These are phyloP conservation scores for Lepidochrysops patricia DNA, from an alignment of 2,888 invertebrate species.

Conservation along the genomic window DNA sequence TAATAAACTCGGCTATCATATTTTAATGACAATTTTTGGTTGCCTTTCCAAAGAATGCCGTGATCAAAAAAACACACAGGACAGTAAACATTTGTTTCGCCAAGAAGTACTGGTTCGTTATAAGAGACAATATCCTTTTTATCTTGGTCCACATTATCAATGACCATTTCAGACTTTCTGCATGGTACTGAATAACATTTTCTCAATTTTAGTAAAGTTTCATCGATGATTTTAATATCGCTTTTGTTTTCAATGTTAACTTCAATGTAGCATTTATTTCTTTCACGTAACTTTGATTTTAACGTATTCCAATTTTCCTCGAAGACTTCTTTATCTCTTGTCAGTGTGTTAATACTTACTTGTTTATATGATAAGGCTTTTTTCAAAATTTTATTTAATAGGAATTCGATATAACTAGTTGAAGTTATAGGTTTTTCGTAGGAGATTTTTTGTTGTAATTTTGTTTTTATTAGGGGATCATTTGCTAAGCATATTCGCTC, in stretches of 20 bases:
- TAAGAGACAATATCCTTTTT: conserved; percentile 41
- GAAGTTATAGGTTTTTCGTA: conserved; percentile 18
- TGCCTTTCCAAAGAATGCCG: conserved; percentile 76
- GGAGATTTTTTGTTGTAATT: conserved; percentile 31
- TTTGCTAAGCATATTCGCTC: conserved; percentile 39
- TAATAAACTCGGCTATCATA: conserved; percentile 71
- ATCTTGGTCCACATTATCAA: conserved; percentile 33
- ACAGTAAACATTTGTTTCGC: conserved; percentile 76
- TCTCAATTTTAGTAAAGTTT: conserved; percentile 47
- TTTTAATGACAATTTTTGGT: conserved; percentile 63
- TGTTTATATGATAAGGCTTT: conserved; percentile 24
- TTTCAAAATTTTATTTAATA: conserved; percentile 33
- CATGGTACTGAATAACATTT: conserved; percentile 42
- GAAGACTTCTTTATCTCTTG: conserved; percentile 45
- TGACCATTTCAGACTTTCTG: conserved; percentile 39
- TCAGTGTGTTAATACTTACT: conserved; percentile 32
- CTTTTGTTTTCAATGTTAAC: conserved; percentile 62
- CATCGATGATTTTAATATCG: conserved; percentile 49
- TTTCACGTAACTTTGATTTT: conserved; percentile 56
- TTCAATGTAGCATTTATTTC: conserved; percentile 47
- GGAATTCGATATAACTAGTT: conserved; percentile 31
- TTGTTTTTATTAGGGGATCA: conserved; percentile 48
- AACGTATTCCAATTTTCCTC: conserved; percentile 54
- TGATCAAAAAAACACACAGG: conserved; percentile 74
- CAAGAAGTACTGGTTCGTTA: conserved; percentile 54